Percentiles rank a stretch among this genome's conserved stretches.
Evolutionary conservation across 2,888 invertebrate genomes (phyloP).

Genomic region (Cephus spinipes): DNA sequence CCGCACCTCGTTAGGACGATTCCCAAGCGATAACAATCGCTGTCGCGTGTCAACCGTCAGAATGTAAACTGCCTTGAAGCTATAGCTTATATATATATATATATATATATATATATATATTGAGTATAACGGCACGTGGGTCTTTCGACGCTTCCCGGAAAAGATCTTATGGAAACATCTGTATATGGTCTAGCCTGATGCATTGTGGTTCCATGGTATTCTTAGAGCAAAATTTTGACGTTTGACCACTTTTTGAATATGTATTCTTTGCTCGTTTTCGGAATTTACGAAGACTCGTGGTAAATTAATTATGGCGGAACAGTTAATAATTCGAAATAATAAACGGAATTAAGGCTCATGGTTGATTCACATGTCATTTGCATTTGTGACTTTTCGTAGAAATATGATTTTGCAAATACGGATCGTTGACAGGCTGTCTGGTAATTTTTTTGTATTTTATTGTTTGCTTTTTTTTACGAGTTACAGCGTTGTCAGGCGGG

Average conservation of each 20-base stretch:
- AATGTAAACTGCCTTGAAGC: background rate
- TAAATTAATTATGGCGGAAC: background rate
- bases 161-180: background rate
- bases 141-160: background rate
- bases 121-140: background rate
- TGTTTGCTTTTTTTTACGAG: too few species aligned
- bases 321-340: background rate
- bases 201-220: background rate
- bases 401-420: too few species aligned
- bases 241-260: background rate
- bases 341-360: too few species aligned
- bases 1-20: slow-evolving; percentile 3
- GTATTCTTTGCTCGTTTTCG: background rate
- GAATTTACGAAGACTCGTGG: background rate
- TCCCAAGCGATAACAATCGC: slow-evolving; percentile 1
- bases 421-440: too few species aligned
- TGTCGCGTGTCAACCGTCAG: slow-evolving; percentile 3
- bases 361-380: too few species aligned
- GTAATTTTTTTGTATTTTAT: too few species aligned
- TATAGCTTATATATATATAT: background rate
- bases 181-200: background rate
- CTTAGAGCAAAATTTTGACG: background rate
- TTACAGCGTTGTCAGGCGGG: too few species aligned
- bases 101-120: background rate
- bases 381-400: too few species aligned